Conservation (phyloP, 2,888 invertebrate genomes). For the Pocota personata region DNA sequence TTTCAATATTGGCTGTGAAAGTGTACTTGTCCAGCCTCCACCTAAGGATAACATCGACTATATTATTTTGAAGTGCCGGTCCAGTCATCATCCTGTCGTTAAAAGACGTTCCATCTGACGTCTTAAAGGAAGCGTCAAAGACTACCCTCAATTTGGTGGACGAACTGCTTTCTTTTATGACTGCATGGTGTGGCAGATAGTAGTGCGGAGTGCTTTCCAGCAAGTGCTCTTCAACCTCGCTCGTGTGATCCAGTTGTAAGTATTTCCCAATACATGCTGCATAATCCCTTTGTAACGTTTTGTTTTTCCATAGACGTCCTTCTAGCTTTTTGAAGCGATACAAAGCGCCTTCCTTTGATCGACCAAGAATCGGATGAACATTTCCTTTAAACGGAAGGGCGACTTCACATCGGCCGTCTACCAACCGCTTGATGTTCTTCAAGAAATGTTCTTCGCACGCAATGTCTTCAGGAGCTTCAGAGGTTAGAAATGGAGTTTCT, state of each 20-base stretch:
- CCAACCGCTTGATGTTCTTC: background rate
- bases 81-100: too few species aligned
- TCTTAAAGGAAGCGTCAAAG: too few species aligned
- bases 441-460: slow-evolving; percentile 33
- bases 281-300: background rate
- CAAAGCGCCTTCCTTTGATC: slow-evolving; percentile 10
- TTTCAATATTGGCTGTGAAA: slow-evolving; percentile 57
- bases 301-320: background rate
- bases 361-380: background rate
- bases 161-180: too few species aligned
- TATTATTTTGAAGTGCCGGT: too few species aligned
- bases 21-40: slow-evolving; percentile 45
- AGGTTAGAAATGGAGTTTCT: background rate
- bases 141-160: too few species aligned
- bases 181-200: too few species aligned
- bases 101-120: too few species aligned
- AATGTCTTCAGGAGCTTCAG: slow-evolving; percentile 2
- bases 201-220: too few species aligned
- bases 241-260: background rate
- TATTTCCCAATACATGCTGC: background rate
- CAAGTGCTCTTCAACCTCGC: too few species aligned
- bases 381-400: slow-evolving; percentile 37
- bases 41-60: too few species aligned
- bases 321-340: slow-evolving; percentile 1
- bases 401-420: slow-evolving; percentile 23